Conservation (phyloP, 2,113 vertebrate genomes). For the Laterallus jamaicensis region DNA sequence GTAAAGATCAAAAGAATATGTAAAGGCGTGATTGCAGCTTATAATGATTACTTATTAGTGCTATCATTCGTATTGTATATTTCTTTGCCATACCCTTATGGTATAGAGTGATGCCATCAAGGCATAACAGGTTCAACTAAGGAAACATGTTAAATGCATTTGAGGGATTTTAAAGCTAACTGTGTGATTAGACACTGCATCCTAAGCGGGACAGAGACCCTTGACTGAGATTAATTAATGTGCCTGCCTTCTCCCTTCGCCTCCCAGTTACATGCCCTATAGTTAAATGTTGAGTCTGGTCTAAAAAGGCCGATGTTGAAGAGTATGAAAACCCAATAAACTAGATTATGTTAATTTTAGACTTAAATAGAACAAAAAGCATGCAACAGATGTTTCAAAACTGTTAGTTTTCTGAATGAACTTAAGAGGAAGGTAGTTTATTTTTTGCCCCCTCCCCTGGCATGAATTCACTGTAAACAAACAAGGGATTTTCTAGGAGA, state of each 20-base stretch:
- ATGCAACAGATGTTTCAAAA: not conserved
- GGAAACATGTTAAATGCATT: not conserved
- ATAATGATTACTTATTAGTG: not conserved
- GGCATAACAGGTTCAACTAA: not conserved
- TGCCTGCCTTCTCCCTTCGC: not conserved
- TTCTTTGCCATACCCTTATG: not conserved
- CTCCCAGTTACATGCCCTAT: not conserved
- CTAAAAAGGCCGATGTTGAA: not conserved
- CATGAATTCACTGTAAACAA: not conserved
- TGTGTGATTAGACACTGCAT: not conserved
- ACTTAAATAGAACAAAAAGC: not conserved
- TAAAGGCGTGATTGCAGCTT: not conserved
- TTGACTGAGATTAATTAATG: not conserved
- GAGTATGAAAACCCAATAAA: not conserved
- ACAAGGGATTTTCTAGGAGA: not conserved
- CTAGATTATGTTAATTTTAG: not conserved
- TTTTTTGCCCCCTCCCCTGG: not conserved
- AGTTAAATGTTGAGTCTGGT: not conserved
- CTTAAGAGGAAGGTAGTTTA: not conserved
- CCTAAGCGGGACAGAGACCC: not conserved
- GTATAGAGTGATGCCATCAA: not conserved
- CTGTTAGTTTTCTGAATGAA: conserved; percentile 15
- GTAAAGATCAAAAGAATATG: not conserved
- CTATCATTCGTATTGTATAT: not conserved
- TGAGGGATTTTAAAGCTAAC: not conserved